These are phyloP conservation scores for Elaphurus davidianus DNA, from an alignment of 2,113 vertebrate genomes.

Conservation along the genomic window DNA sequence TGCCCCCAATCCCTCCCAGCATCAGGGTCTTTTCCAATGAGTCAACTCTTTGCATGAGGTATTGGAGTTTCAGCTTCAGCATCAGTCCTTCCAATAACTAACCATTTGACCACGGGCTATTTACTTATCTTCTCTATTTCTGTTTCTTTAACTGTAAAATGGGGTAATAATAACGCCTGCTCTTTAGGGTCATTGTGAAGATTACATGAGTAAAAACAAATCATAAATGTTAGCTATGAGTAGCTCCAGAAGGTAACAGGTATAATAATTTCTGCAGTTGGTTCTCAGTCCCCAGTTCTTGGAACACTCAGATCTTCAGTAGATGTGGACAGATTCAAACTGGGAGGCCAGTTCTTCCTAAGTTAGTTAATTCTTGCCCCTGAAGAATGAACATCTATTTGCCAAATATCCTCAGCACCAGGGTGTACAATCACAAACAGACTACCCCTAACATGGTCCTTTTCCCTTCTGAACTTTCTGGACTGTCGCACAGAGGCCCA, in stretches of 20 bases:
- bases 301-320: neutral
- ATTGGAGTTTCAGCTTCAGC: too few relatives aligned
- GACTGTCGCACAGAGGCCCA: neutral
- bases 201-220: neutral
- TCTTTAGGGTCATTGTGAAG: neutral
- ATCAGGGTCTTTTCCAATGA: too few relatives aligned
- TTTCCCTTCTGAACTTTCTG: neutral
- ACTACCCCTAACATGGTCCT: neutral
- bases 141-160: neutral
- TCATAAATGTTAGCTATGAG: neutral
- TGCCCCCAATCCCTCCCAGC: too few relatives aligned
- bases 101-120: neutral
- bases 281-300: neutral
- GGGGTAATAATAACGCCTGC: neutral
- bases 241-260: neutral
- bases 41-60: too few relatives aligned
- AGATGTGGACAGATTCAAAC: neutral
- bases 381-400: neutral
- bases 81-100: neutral
- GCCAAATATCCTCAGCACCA: neutral
- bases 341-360: neutral
- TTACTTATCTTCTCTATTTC: neutral
- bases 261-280: neutral
- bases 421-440: neutral
- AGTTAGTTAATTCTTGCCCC: neutral